Evolutionary conservation across 2,888 invertebrate genomes (phyloP), one percentile per base, ranked within the genome.

Genomic region (Andricus quercusramuli): DNA sequence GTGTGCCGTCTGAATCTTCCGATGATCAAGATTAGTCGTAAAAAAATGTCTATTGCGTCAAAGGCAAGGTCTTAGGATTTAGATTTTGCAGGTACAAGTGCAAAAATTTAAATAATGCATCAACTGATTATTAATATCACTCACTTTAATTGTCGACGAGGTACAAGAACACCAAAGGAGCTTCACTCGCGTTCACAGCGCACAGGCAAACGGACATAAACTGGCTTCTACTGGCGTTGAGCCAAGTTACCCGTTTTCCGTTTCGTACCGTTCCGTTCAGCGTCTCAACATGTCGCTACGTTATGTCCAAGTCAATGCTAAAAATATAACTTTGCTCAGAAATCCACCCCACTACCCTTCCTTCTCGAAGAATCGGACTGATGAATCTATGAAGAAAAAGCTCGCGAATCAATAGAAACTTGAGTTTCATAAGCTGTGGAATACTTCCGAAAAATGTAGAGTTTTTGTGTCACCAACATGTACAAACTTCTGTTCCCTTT

Each of bases 211-310:
- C 56, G 29, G 32, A n/a, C 74, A n/a, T 32, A 56, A 74, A 74
- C 74, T 74, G 56, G 32, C 56, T 20, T 29, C 29, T 29, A 56
- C 56, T 74, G 74, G 74, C 74, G 56, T 56, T 74, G 29, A 56
- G 74, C 74, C 74, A 74, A 74, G 32, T 74, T 74, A 8, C 74
- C 74, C 74, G 56, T 74, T 74, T 74, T 74, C 56, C 74, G n/a
- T 70, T 47, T 70, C 70, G 70, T 47, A 29, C 70, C 70, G 70
- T 79, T 82, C 79, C 82, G 80, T 62, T 77, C 79, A 78, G 64
- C 78, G 79, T 78, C 81, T 81, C 78, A 65, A 64, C 79, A 67
- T 76, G 59, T 79, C 79, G 67, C 78, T 62, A 82, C 77, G 67
- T 56, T 77, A 67, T 70, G 77, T 77, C 62, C 41, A 74, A 74